Evolutionary conservation across 2,888 invertebrate species (phyloP).

Genomic region (Diabrotica balteata): DNA sequence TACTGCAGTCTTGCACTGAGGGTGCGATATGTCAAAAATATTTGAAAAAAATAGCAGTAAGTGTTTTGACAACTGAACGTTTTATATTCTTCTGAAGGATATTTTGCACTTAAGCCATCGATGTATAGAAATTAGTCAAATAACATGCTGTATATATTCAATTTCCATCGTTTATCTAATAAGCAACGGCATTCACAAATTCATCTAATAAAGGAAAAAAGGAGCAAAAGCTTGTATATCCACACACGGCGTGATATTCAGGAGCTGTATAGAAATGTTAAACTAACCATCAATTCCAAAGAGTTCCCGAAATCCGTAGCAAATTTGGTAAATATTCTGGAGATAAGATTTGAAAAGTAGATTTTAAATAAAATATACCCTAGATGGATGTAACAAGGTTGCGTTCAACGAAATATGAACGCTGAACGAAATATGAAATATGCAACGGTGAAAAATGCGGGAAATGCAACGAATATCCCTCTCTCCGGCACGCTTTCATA

Average conservation of each 20-base stretch:
- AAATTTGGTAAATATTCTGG: slow-evolving; percentile 12
- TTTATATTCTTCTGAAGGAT: too few species aligned
- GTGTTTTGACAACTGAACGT: too few species aligned
- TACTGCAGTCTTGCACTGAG: too few species aligned
- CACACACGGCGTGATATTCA: slow-evolving; percentile 6
- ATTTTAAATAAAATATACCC: slow-evolving; percentile 26
- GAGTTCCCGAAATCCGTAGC: slow-evolving; percentile 7
- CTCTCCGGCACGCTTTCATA: slow-evolving; percentile 11
- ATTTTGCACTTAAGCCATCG: too few species aligned
- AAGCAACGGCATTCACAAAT: too few species aligned
- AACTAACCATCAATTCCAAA: slow-evolving; percentile 14
- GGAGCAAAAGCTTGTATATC: slow-evolving; percentile 1
- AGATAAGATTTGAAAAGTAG: slow-evolving; percentile 21
- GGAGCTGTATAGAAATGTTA: slow-evolving; percentile 10
- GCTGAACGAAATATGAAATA: slow-evolving; percentile 27
- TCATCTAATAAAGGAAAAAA: too few species aligned
- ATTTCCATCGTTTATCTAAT: too few species aligned
- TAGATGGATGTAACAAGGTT: slow-evolving; percentile 28
- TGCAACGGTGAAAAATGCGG: slow-evolving; percentile 13
- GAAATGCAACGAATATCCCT: slow-evolving; percentile 17
- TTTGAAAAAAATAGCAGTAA: too few species aligned
- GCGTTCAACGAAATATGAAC: slow-evolving; percentile 14
- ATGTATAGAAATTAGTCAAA: neutral
- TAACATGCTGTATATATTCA: neutral
- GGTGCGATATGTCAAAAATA: too few species aligned